Conservation (phyloP, 2,113 vertebrate species). For the Alectura lathami region DNA sequence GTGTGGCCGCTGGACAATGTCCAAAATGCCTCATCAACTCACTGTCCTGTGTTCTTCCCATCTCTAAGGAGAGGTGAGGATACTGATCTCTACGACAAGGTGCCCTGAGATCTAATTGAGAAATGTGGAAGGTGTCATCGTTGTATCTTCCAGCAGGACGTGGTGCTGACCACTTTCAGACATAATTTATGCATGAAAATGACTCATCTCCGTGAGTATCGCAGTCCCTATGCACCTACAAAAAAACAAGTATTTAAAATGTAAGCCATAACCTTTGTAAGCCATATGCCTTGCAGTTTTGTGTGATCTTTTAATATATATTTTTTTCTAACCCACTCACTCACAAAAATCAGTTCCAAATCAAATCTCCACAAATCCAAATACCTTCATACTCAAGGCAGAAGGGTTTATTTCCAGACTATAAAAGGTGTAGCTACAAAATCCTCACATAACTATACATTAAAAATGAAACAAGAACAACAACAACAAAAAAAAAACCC, state of each 20-base stretch:
- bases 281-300: background rate
- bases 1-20: background rate
- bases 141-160: background rate
- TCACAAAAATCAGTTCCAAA: background rate
- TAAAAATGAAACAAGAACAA: background rate
- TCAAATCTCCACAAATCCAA: background rate
- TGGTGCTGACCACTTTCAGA: background rate
- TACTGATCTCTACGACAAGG: background rate
- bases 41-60: background rate
- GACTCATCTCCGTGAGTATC: background rate
- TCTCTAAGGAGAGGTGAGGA: background rate
- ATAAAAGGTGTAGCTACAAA: background rate
- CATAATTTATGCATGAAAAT: background rate
- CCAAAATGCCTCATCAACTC: background rate
- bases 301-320: background rate
- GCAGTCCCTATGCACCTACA: background rate
- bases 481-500: too few relatives aligned
- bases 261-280: background rate
- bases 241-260: background rate
- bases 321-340: background rate
- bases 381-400: background rate
- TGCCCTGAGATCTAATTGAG: background rate
- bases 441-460: background rate
- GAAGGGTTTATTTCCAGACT: background rate
- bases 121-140: background rate